These are phyloP conservation scores for Epistrophe grossulariae DNA, from an alignment of 2,888 invertebrate genomes.

Conservation along the genomic window DNA sequence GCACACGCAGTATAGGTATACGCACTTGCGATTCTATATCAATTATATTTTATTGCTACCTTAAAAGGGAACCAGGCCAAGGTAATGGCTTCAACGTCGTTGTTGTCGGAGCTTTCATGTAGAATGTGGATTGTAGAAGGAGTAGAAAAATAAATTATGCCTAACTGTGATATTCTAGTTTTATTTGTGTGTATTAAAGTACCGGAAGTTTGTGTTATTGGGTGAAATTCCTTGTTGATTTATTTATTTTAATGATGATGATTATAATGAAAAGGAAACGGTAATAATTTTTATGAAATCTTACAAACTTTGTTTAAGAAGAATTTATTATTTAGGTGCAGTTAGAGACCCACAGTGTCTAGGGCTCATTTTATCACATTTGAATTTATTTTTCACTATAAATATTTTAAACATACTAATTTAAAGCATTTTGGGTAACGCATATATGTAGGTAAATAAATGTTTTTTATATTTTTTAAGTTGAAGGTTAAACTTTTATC, in stretches of 20 bases:
- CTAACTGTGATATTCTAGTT: constrained; percentile 7
- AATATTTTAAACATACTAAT: too few relatives aligned
- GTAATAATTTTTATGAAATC: neutral
- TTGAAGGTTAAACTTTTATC: too few relatives aligned
- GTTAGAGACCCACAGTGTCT: neutral
- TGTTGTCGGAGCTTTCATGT: neutral
- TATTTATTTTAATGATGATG: constrained; percentile 50
- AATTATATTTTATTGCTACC: constrained; percentile 69
- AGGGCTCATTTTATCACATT: too few relatives aligned
- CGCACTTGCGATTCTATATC: constrained; percentile 66
- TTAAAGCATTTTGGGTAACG: too few relatives aligned
- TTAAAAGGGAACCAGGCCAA: constrained; percentile 27
- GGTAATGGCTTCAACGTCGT: constrained; percentile 22
- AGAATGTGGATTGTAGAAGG: too few relatives aligned
- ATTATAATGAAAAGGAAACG: neutral
- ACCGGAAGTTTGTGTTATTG: constrained; percentile 60
- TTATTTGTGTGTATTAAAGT: constrained; percentile 35
- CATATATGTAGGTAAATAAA: too few relatives aligned
- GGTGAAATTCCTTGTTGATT: constrained; percentile 12
- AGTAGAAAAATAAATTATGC: neutral
- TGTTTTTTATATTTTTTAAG: too few relatives aligned
- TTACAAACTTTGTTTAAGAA: too few relatives aligned
- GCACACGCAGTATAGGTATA: constrained; percentile 25
- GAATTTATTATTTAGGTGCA: neutral
- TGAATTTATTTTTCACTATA: too few relatives aligned